Conservation (phyloP, 1,140 invertebrate genomes). For the Atopsyche davidsoni region DNA sequence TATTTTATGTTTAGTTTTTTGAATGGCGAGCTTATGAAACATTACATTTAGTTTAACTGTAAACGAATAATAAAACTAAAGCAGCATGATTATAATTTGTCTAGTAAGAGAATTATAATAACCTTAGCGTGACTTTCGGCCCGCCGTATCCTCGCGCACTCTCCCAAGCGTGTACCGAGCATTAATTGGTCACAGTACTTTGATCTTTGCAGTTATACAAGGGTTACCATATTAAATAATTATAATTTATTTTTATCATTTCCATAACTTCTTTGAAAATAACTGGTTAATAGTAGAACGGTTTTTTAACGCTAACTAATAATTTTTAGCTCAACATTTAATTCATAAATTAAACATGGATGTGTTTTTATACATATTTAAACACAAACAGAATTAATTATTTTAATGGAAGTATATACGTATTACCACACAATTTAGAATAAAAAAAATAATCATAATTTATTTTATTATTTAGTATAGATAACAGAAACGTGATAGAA, state of each 20-base stretch:
- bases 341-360: not conserved
- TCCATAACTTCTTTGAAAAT: not conserved
- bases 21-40: no score
- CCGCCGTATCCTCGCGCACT: not conserved
- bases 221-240: constrained; percentile 11
- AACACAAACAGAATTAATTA: not conserved
- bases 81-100: no score
- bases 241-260: not conserved
- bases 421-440: no score
- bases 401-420: no score
- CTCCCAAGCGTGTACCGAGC: constrained; percentile 16
- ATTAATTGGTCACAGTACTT: constrained; percentile 30
- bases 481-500: no score
- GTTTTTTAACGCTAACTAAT: not conserved
- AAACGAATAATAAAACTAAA: no score
- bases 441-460: no score
- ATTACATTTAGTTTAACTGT: no score
- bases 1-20: no score
- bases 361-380: not conserved
- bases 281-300: not conserved
- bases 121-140: constrained; percentile 1
- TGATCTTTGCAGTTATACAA: constrained; percentile 23
- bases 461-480: no score
- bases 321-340: not conserved
- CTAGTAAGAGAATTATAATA: no score